Base-by-base conservation (phyloP, 2,888 invertebrate species). In the Lepidocyrtinus sp. region DNA sequence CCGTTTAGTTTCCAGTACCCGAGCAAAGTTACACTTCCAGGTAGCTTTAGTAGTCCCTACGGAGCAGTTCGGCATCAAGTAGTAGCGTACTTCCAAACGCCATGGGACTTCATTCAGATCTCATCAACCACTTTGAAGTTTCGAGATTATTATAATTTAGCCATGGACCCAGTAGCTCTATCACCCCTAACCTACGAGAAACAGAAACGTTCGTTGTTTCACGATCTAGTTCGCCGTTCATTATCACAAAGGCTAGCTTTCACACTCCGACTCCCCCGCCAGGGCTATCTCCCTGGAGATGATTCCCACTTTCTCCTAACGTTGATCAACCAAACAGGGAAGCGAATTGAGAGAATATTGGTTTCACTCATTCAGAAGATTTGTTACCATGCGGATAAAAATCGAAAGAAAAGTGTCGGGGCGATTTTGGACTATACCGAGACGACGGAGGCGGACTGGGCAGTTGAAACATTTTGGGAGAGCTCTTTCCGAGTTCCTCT, bases 391-490 rank as follows among this genome's bases (percentile, higher is more conserved):
- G 78, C 77, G 2, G 82, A 75, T 25, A 82, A 75, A 46, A 64
- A 64, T 19, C n/a, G 59, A 26, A 82, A 71, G 45, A 82, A 82
- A 45, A 75, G 72, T 22, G 36, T 82, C 1, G 78, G 78, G 0
- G 46, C 45, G 0, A 70, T 82, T 5, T 50, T 82, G 46, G 82
- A 82, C 71, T 64, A 19, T 17, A 75, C 82, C 2, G 78, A 82
- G 72, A 78, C 82, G 1, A 71, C 70, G n/a, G 82, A 78, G 24
- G 78, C 77, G 0, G 82, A 82, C 27, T 77, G 71, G 64, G 82
- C 82, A 21, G 75, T 78, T 9, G 78, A 82, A 45, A 82, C 82
- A 2, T 45, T 75, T 55, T 82, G 82, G 82, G 82, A 82, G 45
- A 82, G 82, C 21, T 71, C 78, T 1, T 75, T 78, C 17, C 50